Evolutionary conservation across 2,888 invertebrate species (phyloP), one percentile per base, ranked within the genome.

Genomic region (Serrognathus titanus): DNA sequence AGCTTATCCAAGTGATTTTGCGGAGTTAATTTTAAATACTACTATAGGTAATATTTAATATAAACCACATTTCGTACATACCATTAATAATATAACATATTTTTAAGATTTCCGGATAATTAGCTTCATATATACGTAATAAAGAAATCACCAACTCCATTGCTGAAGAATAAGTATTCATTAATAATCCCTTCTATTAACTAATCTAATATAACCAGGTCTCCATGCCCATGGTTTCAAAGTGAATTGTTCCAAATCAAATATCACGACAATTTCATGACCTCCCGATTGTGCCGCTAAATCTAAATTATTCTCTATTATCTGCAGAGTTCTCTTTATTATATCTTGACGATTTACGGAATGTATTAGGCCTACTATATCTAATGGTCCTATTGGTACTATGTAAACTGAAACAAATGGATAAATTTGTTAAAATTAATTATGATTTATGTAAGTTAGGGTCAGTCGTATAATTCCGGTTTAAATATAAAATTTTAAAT

Each of bases 91-190:
- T 89, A 71, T 87, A 92, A 75, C 94, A 91, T 59, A 82, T 82
- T 77, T 94, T 94, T 50, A 96, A 79, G 70, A 94, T 88, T 79
- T 96, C 95, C 0, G 95, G 95, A 74, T 94, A 95, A 78, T 96
- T 94, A 48, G 92, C 89, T 77, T 94, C 94, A 72, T 95, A 92
- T 73, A 94, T 85, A 76, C 93, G 89, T 40, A 94, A 84, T 37
- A 94, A 76, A 0, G 88, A 83, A 67, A 94, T 85, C 20, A 93
- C 87, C 71, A 92, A 82, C 77, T 94, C 90, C 1, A 89, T 86
- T 53, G 90, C 92, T 88, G 12, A 43, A 45, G 38, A 31, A 31
- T 31, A 31, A 7, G 7, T 31, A 39, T 16, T 48, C 7, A 2
- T 31, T 40, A 24, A 13, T 51, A n/a, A 6, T 8, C n/a, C 16